These are phyloP conservation scores for Brachionus rotundiformis DNA, from an alignment of 1,140 invertebrate species.

Conservation along the genomic window DNA sequence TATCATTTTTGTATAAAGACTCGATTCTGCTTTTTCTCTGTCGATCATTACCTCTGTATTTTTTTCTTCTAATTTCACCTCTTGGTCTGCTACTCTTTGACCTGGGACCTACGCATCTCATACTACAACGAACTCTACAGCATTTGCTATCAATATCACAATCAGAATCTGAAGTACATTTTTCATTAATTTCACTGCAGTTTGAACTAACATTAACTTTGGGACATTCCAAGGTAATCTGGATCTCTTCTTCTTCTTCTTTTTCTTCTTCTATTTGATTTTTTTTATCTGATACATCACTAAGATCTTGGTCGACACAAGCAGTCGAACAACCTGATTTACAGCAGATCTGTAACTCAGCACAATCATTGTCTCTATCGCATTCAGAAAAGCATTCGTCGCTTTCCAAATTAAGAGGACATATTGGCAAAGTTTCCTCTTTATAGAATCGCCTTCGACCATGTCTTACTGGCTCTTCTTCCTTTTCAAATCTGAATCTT, in stretches of 20 bases:
- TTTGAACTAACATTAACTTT: background rate
- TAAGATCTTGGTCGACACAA: background rate
- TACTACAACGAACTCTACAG: background rate
- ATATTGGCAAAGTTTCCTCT: background rate
- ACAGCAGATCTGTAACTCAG: background rate
- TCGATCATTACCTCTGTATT: background rate
- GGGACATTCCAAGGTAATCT: background rate
- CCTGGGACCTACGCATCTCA: conserved; percentile 13
- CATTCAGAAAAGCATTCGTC: background rate
- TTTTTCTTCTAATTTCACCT: background rate
- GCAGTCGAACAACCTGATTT: background rate
- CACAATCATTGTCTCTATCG: background rate
- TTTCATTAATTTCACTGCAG: background rate
- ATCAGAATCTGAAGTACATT: background rate
- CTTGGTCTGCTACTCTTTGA: background rate
- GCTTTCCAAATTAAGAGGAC: background rate
- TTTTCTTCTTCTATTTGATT: background rate
- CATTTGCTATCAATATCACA: background rate
- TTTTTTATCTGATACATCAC: background rate
- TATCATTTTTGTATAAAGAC: background rate
- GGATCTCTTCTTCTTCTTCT: background rate
- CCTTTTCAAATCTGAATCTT: background rate
- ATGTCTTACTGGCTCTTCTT: background rate
- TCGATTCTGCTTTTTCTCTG: background rate
- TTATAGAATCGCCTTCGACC: background rate